phyloP scores from a whole-genome alignment of 2,113 vertebrate genomes.

The Drymodes brunneopygia region DNA sequence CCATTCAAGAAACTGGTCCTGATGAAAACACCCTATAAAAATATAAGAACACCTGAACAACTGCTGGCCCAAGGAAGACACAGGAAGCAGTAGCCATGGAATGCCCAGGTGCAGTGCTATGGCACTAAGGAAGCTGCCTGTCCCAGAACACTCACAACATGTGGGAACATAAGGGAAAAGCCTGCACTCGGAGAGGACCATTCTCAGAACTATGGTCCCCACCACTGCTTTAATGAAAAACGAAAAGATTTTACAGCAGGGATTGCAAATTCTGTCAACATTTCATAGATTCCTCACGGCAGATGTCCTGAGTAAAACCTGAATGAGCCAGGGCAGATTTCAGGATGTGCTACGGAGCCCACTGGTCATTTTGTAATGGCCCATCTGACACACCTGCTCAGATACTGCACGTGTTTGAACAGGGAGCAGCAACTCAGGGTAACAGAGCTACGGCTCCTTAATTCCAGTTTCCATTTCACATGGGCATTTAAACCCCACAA shows the following conservation, averaged over 20 bases:
- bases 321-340: not conserved
- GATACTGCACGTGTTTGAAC: rapidly evolving
- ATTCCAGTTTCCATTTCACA: not conserved
- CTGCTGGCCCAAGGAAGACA: not conserved
- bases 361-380: rapidly evolving
- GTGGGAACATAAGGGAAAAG: not conserved
- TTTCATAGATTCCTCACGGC: not conserved
- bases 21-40: not conserved
- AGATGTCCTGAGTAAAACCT: not conserved
- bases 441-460: rapidly evolving
- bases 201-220: not conserved
- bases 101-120: not conserved
- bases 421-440: not conserved
- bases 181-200: not conserved
- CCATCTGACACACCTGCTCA: not conserved
- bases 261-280: not conserved
- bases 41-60: not conserved
- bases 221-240: not conserved
- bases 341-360: rapidly evolving
- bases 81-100: not conserved
- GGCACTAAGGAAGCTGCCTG: not conserved
- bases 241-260: not conserved
- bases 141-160: not conserved
- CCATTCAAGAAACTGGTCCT: not conserved
- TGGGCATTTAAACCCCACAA: not conserved